Evolutionary conservation across 2,113 vertebrate genomes (phyloP).

Genomic region (Myotis yumanensis): DNA sequence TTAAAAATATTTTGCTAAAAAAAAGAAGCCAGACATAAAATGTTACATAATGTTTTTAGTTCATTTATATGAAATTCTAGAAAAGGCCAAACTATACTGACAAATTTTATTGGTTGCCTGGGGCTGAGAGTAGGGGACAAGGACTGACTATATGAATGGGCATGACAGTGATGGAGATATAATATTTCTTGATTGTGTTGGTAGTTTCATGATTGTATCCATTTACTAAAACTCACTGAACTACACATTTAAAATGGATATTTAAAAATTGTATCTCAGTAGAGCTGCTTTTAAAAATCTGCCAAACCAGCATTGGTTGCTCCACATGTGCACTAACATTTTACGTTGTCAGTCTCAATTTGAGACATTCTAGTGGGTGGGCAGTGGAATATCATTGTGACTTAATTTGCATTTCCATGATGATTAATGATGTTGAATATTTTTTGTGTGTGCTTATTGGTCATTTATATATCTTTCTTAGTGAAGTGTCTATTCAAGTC

Average conservation of each 20-base stretch:
- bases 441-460: background rate
- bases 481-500: background rate
- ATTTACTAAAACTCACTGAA: conserved; percentile 18
- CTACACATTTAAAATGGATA: background rate
- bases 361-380: background rate
- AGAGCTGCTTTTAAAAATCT: background rate
- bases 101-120: background rate
- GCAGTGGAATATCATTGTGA: background rate
- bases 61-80: background rate
- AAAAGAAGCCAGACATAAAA: conserved; percentile 9
- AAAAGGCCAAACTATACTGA: background rate
- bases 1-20: conserved; percentile 13
- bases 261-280: background rate
- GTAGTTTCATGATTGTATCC: background rate
- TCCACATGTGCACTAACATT: background rate
- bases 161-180: background rate
- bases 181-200: background rate
- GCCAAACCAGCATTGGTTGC: background rate
- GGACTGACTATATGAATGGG: background rate
- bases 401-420: background rate
- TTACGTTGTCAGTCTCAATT: background rate
- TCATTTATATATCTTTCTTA: background rate
- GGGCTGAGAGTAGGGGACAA: background rate
- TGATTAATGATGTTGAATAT: background rate
- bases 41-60: background rate